Evolutionary conservation across 2,888 invertebrate genomes (phyloP), one percentile per base, ranked within the genome.

Genomic region (Synanthedon myopaeformis): DNA sequence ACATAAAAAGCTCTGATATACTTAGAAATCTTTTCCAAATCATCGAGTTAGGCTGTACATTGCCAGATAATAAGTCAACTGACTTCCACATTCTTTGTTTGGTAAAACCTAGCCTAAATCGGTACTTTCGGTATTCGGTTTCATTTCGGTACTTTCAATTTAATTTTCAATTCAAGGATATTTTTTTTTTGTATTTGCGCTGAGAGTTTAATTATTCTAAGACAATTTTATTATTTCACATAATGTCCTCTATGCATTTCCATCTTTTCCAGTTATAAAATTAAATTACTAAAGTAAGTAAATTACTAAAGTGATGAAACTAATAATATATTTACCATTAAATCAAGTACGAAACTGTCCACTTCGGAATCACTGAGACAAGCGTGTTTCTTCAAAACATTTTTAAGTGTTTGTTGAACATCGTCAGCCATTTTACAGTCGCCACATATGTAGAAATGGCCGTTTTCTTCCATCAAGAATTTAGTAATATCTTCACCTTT

Each of bases 341-440:
- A 83, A 62, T 91, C 91, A 52, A 95, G 83, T 82, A 98, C 92
- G 67, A 92, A 96, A 59, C 91, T 92, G 70, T 95, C 95, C 10
- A 94, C 94, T 76, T 96, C 93, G 56, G 91, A 89, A 53, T 94
- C 92, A 4, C 89, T 87, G 90, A 96, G 91, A 59, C 89, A 83
- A 50, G 93, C 93, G 66, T 88, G 73, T 57, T 66, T 66, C 71
- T 92, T 91, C 52, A 96, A 89, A 53, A 96, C 92, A 59, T 88
- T 89, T 80, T 95, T 94, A 54, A 98, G 84, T 45, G 94, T 97
- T 72, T 95, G 94, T 76, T 95, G 95, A 6, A 98, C 98, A 76
- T 96, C 95, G 74, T 97, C 96, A 0, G 98, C 98, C 98, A 98
- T 98, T 57, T 96, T 96, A 66, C 97, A 97, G 82, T 98, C 98